Evolutionary conservation across 2,888 invertebrate species (phyloP).

Genomic region (Drosophila stalkeri): DNA sequence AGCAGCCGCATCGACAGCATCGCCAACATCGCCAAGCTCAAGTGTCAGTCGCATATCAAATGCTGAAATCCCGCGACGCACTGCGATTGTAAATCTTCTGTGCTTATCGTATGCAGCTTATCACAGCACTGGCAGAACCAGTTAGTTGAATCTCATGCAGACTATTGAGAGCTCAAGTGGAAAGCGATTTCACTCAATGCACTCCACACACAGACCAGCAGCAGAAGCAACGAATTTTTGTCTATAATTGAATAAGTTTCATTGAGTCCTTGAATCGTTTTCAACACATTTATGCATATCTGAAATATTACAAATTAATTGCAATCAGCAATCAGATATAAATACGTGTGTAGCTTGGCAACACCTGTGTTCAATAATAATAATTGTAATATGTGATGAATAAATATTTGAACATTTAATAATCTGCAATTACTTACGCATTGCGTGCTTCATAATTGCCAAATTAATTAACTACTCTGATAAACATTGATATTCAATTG

Average conservation of each 20-base stretch:
- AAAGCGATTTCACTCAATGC: constrained; percentile 43
- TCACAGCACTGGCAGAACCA: constrained; percentile 52
- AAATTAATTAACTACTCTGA: not conserved
- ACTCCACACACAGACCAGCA: not conserved
- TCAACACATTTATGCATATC: not conserved
- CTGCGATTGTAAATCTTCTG: constrained; percentile 66
- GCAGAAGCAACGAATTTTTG: not conserved
- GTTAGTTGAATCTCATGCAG: constrained; percentile 30
- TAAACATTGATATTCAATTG: not conserved
- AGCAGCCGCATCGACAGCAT: constrained; percentile 15
- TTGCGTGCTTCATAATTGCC: not conserved
- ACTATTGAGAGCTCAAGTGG: constrained; percentile 29
- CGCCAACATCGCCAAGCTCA: constrained; percentile 47
- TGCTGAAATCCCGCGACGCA: constrained; percentile 61
- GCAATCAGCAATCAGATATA: no score
- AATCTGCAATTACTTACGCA: not conserved
- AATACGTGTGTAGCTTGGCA: no score
- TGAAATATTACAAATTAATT: not conserved
- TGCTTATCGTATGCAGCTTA: constrained; percentile 70
- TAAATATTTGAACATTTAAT: not conserved
- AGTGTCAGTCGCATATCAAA: constrained; percentile 68
- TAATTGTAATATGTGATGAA: not conserved
- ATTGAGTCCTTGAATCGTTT: constrained; percentile 22
- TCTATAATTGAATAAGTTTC: constrained; percentile 41
- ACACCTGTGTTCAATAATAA: no score